Evolutionary conservation across 2,113 vertebrate genomes (phyloP).

Genomic region (Reinhardtius hippoglossoides): DNA sequence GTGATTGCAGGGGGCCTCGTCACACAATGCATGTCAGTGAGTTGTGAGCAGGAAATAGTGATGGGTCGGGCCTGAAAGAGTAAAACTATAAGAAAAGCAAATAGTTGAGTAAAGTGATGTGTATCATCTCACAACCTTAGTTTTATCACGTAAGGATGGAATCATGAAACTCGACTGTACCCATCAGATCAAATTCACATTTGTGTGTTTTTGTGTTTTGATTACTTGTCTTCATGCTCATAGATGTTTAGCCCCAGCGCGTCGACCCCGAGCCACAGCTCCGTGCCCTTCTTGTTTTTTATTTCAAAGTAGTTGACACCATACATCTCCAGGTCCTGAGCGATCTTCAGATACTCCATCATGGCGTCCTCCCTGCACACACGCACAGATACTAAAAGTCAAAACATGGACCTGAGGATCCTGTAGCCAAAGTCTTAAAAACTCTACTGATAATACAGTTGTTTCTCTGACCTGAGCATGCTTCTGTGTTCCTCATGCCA

Average conservation of each 20-base stretch:
- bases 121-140: too few species aligned
- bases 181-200: too few species aligned
- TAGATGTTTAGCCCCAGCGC: conserved; percentile 98
- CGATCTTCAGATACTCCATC: conserved; percentile 99
- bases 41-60: too few species aligned
- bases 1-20: not conserved
- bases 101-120: too few species aligned
- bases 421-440: too few species aligned
- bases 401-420: not conserved
- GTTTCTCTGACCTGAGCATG: conserved; percentile 89
- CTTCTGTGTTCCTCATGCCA: conserved; percentile 97
- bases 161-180: too few species aligned
- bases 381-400: conserved; percentile 2
- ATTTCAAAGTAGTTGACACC: conserved; percentile 99
- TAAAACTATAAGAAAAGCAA: too few species aligned
- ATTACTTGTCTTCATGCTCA: conserved; percentile 96
- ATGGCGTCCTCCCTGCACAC: conserved; percentile 92
- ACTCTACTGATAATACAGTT: too few species aligned
- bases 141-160: too few species aligned
- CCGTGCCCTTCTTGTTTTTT: conserved; percentile 98
- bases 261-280: conserved; percentile 96
- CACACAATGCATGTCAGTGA: not conserved
- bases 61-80: too few species aligned
- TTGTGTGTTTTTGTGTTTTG: conserved; percentile 11
- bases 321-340: conserved; percentile 98